Base-by-base conservation (phyloP, 2,888 invertebrate genomes). In the Tetranychus truncatus region DNA sequence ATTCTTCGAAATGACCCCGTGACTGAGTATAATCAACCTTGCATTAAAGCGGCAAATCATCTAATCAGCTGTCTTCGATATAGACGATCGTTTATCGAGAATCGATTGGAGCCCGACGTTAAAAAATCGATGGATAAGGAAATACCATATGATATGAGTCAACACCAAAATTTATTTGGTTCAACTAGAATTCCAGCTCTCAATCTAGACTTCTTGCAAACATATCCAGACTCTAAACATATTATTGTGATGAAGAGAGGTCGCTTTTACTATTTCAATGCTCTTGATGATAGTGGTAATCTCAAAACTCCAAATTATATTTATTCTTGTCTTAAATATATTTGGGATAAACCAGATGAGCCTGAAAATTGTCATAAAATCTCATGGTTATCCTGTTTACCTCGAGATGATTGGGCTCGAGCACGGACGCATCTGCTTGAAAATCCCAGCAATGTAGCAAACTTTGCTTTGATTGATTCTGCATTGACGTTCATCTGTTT, bases 111-210 rank as follows among this genome's bases (percentile, higher is more conserved):
- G 80, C 97, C 99, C 0, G 96, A 97, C 84, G 89, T 99, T 1
- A 87, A 88, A 78, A 95, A 95, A 82, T 91, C 90, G 81, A 24
- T 15, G 20, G 89, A 96, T 82, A 95, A 89, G 78, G 96, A 94
- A 0, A 97, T 90, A 83, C 96, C 99, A 5, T 84, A 99, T 76
- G 97, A 99, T 82, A 99, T 99, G 97, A 93, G 92, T 78, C 97
- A 99, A 81, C 97, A 93, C 84, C 84, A 86, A 74, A 89, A 89
- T 75, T 85, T 99, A 8, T 96, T 99, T 84, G 91, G 91, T 79
- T 90, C 92, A 0, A 90, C 93, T 6, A 87, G 99, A 79, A 89
- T 99, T 80, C 99, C 99, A 21, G 84, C 87, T 79, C 81, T 85
- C 67, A 88, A 85, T 75, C 93, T 92, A 83, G 99, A 99, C 84